Evolutionary conservation across 2,888 invertebrate species (phyloP).

Genomic region (Dioctria linearis): DNA sequence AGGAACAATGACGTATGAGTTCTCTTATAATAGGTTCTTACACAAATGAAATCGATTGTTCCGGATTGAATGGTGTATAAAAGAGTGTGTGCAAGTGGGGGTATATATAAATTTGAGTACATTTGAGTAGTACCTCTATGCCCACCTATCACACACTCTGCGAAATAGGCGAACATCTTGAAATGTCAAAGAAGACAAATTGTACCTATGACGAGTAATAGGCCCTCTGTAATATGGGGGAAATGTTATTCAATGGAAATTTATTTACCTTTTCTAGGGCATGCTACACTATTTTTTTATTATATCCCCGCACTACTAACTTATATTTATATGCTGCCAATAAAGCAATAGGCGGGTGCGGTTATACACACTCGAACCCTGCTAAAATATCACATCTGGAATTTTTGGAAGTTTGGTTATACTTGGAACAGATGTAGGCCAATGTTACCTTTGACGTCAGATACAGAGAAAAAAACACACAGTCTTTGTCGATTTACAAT

Average conservation of each 20-base stretch:
- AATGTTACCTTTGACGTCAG: conserved; percentile 28
- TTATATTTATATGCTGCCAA: conserved; percentile 16
- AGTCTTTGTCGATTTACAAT: conserved; percentile 6
- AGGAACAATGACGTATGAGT: conserved; percentile 28
- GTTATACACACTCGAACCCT: background rate
- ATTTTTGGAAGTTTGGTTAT: background rate
- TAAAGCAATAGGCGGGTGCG: background rate
- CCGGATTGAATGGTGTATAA: background rate
- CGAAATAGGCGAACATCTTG: background rate
- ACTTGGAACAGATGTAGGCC: conserved; percentile 18
- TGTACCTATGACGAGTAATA: conserved; percentile 4
- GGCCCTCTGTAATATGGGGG: conserved; percentile 2
- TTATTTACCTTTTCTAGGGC: conserved; percentile 24
- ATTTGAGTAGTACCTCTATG: background rate
- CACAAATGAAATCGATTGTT: conserved; percentile 31
- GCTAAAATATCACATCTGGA: conserved; percentile 1
- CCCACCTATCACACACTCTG: background rate
- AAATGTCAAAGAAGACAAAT: conserved; percentile 15
- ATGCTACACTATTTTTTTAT: conserved; percentile 13
- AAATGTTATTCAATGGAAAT: conserved; percentile 39
- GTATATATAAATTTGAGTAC: background rate
- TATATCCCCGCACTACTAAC: background rate
- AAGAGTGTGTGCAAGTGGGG: background rate
- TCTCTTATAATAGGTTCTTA: conserved; percentile 14
- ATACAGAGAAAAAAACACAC: background rate